Evolutionary conservation across 2,797 vertebrate genomes (phyloP), one percentile per base, ranked within the genome.

Genomic region (Diplodus puntazzo): DNA sequence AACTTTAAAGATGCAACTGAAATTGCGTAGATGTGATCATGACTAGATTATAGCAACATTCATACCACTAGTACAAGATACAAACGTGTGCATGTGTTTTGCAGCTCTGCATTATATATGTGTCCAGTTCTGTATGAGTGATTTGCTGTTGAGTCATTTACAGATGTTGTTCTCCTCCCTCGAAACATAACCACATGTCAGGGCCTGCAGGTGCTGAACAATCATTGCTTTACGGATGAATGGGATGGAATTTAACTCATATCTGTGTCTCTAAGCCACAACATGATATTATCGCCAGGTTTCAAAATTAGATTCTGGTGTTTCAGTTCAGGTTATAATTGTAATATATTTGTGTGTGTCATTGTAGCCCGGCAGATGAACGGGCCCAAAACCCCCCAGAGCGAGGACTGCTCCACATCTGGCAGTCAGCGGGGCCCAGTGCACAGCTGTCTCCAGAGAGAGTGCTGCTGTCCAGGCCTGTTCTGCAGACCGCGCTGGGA

Each of bases 401-500:
- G 58, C 94, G 97, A 92, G 98, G 98, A 82, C 91, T 97, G 81
- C 94, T 97, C 68, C 94, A 97, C 75, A 85, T 96, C 55, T 99
- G 98, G 98, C 65, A 84, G 69, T 78, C 89, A 42, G 95, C 91
- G 20, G 95, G 95, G 80, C 95, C 94, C 87, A 95, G 89, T 74
- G 90, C 86, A 67, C 95, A 92, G 46, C 79, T 94, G 23, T 86
- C 89, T 79, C 97, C 97, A 59, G 96, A 97, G 90, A 95, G 95
- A 73, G 90, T 98, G 86, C 93, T 95, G 42, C 95, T 96, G 59
- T 91, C 96, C 81, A 96, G 94, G 83, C 95, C 96, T 2, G 97
- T 99, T 14, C 76, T 97, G 53, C 98, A 99, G 79, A 96, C 95
- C 42, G 94, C 97, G 21, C 94, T 99, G 55, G 98, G 98, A 73